A percentile compares a stretch with the other conserved stretches of the same genome.
phyloP scores from a whole-genome alignment of 2,888 invertebrate species.

The Liodrosophila aerea region DNA sequence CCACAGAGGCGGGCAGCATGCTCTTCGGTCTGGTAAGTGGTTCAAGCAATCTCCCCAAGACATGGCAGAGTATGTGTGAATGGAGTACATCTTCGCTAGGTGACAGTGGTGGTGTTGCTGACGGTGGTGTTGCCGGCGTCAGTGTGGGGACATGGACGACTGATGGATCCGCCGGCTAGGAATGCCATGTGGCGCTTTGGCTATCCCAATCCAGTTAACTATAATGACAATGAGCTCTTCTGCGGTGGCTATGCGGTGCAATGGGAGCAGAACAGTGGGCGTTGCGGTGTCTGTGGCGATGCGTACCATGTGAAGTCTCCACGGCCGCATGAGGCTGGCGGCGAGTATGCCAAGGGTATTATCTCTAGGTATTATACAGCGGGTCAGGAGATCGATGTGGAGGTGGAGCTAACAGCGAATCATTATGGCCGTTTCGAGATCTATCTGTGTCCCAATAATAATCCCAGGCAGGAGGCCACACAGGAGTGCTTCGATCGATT shows the following conservation, averaged over 20 bases:
- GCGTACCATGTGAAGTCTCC: conserved; percentile 88
- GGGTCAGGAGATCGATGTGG: conserved; percentile 93
- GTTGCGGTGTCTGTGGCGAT: conserved; percentile 96
- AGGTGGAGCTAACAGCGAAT: conserved; percentile 94
- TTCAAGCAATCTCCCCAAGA: neutral
- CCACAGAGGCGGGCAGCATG: conserved; percentile 33
- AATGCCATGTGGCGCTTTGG: conserved; percentile 98
- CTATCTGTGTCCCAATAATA: conserved; percentile 92
- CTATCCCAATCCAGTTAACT: conserved; percentile 96
- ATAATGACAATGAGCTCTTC: conserved; percentile 96
- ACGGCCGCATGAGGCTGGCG: conserved; percentile 94
- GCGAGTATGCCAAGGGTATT: conserved; percentile 92
- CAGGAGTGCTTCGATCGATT: conserved; percentile 93
- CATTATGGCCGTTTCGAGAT: conserved; percentile 94
- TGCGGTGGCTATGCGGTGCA: conserved; percentile 96
- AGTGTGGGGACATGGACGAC: conserved; percentile 90
- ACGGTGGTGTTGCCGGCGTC: conserved; percentile 23
- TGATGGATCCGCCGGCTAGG: conserved; percentile 96
- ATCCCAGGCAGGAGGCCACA: conserved; percentile 89
- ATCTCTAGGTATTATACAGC: conserved; percentile 91
- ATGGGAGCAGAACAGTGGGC: conserved; percentile 92
- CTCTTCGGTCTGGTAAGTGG: conserved; percentile 54
- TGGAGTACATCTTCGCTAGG: no score
- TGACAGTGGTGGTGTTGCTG: conserved; percentile 10
- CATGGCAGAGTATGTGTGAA: no score